Evolutionary conservation across 2,888 invertebrate genomes (phyloP).

Genomic region (Chalcis sispes): DNA sequence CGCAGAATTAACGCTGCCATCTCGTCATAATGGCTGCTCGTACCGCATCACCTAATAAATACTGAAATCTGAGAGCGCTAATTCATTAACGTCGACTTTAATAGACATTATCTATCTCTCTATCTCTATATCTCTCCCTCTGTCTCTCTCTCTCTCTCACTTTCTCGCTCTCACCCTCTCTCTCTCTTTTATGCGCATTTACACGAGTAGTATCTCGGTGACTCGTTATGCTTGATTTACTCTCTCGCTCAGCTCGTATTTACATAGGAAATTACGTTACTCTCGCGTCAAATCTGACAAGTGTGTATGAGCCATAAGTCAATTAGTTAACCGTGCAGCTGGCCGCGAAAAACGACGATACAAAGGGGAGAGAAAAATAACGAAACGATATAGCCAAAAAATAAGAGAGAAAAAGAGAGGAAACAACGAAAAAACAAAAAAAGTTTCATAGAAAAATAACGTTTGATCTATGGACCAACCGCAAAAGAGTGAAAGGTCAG

Average conservation of each 20-base stretch:
- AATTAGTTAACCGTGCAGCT: constrained; percentile 5
- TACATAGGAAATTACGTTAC: neutral
- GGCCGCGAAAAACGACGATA: neutral
- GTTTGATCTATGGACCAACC: neutral
- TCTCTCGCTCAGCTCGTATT: neutral
- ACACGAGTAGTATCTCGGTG: too few relatives aligned
- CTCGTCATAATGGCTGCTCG: too few relatives aligned
- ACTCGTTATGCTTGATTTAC: constrained; percentile 36
- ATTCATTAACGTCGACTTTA: constrained; percentile 39
- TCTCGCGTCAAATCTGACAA: constrained; percentile 18
- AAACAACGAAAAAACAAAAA: neutral
- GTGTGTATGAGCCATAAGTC: constrained; percentile 13
- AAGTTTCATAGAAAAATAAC: neutral
- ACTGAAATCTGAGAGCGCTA: constrained; percentile 36
- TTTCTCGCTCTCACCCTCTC: too few relatives aligned
- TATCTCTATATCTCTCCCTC: too few relatives aligned
- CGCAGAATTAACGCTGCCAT: too few relatives aligned
- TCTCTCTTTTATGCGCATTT: too few relatives aligned
- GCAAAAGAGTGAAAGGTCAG: neutral
- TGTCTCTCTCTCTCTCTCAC: too few relatives aligned
- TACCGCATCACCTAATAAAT: constrained; percentile 12
- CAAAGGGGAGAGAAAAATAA: neutral
- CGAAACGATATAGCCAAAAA: too few relatives aligned
- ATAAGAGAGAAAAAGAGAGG: too few relatives aligned
- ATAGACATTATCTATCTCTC: too few relatives aligned